Percentiles rank a stretch among this genome's conserved stretches.
phyloP scores from a whole-genome alignment of 2,113 vertebrate species.

The Maccullochella peelii region DNA sequence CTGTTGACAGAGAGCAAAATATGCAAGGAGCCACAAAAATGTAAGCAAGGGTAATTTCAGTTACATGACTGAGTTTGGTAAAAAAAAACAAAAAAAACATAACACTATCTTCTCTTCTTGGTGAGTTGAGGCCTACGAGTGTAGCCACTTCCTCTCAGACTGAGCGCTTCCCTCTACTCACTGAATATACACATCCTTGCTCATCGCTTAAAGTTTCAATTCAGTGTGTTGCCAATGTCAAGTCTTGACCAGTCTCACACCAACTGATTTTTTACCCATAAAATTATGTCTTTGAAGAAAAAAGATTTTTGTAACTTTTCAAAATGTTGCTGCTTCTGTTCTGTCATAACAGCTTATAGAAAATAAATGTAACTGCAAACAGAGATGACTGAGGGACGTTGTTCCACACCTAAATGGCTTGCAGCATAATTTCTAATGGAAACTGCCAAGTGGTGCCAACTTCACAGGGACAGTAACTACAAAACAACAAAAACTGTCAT shows the following conservation, averaged over 20 bases:
- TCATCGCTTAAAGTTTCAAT: conserved; percentile 22
- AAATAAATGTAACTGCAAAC: not conserved
- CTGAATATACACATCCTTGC: conserved; percentile 15
- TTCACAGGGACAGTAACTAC: not conserved
- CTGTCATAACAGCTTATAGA: not conserved
- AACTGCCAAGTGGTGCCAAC: not conserved
- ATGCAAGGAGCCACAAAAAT: conserved; percentile 43
- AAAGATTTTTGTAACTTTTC: not conserved
- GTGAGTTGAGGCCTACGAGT: conserved; percentile 35
- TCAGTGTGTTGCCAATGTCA: not conserved
- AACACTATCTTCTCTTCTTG: conserved; percentile 27
- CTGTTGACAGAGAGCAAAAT: conserved; percentile 43
- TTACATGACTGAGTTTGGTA: conserved; percentile 17
- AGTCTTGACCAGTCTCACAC: not conserved
- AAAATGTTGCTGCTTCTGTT: not conserved
- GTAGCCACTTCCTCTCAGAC: conserved; percentile 67
- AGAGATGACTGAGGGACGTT: not conserved
- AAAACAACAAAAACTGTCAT: not conserved
- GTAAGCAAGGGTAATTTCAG: conserved; percentile 38
- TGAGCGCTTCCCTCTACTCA: conserved; percentile 46
- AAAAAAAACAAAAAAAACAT: conserved; percentile 16
- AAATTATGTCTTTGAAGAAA: not conserved
- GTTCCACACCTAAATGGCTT: not conserved
- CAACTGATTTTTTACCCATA: not conserved
- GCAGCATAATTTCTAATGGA: not conserved